Base-by-base conservation (phyloP, 2,113 vertebrate genomes). In the Lontra canadensis region DNA sequence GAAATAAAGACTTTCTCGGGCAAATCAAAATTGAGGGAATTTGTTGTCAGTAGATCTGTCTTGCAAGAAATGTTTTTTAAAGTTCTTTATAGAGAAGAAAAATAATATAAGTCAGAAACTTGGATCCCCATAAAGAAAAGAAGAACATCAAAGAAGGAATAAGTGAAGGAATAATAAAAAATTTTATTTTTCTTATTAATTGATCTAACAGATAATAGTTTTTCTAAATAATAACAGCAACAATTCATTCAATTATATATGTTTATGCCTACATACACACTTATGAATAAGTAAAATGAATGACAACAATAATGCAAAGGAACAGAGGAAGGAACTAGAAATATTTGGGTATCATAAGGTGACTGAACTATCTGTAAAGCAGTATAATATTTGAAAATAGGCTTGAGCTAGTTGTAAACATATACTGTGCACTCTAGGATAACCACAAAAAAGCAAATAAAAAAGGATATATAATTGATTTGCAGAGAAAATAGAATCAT, bases 211-310 rank as follows among this genome's bases (percentile, higher is more conserved):
- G 49, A 26, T 90, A 76, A 84, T 15, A 90, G 18, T 25, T 86
- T 69, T 49, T 94, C 69, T 67, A 86, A 88, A 91, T 83, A 67
- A 97, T 67, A 90, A 93, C 73, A 87, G 44, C 42, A 88, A 61
- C 20, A 29, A 17, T 79, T 7, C 55, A 39, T 42, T 79, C 20
- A 47, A 34, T 90, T 83, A 42, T 84, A 15, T 71, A 52, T 73
- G 47, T 61, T 6, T 25, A n/a, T 29, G 7, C 69, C 52, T 92
- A 20, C 61, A 42, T 63, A 9, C 55, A 18, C 83, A 31, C 42
- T 79, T 59, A n/a, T 44, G 34, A 88, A 25, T 79, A 96, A 94
- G 21, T 52, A 36, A 95, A 93, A 52, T 84, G 29, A 93, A 23
- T 73, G 21, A 61, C 21, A 90, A 71, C 36, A 82, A 55, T 15